These are phyloP conservation scores for Peromyscus nudipes DNA, from an alignment of 2,797 vertebrate species.

Conservation along the genomic window DNA sequence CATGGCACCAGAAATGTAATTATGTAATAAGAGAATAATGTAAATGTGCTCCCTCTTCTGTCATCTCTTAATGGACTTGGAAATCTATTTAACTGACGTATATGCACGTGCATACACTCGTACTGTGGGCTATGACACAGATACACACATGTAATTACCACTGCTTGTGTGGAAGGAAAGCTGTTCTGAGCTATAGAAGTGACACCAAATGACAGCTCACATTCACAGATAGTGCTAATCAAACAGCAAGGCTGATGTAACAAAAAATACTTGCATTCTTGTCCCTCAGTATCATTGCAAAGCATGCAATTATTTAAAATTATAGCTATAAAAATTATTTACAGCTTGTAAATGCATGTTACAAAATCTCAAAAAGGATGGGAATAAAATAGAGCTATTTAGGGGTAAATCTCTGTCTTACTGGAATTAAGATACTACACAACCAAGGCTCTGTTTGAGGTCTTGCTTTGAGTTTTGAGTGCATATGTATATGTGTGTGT, in stretches of 20 bases:
- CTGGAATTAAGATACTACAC: not conserved
- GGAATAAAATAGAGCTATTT: not conserved
- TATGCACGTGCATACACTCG: not conserved
- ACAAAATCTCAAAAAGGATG: not conserved
- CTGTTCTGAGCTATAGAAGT: not conserved
- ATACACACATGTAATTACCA: not conserved
- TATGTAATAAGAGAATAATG: not conserved
- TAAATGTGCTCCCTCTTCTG: not conserved
- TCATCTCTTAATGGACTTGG: constrained; percentile 47
- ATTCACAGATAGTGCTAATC: not conserved
- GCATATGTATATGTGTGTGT: not conserved
- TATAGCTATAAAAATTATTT: not conserved
- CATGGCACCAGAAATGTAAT: not conserved
- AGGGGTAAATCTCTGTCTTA: not conserved
- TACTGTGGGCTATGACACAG: not conserved
- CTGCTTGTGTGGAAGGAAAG: not conserved
- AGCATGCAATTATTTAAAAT: constrained; percentile 26
- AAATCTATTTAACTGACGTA: not conserved
- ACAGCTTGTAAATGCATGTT: not conserved
- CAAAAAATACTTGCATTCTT: not conserved
- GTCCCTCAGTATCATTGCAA: not conserved
- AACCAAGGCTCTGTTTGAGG: not conserved
- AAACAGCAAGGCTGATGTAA: not conserved
- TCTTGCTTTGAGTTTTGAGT: not conserved
- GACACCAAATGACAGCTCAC: not conserved